Percentiles rank a stretch among this genome's conserved stretches.
Conservation (phyloP, 2,797 vertebrate genomes). For the Knipowitschia caucasica region DNA sequence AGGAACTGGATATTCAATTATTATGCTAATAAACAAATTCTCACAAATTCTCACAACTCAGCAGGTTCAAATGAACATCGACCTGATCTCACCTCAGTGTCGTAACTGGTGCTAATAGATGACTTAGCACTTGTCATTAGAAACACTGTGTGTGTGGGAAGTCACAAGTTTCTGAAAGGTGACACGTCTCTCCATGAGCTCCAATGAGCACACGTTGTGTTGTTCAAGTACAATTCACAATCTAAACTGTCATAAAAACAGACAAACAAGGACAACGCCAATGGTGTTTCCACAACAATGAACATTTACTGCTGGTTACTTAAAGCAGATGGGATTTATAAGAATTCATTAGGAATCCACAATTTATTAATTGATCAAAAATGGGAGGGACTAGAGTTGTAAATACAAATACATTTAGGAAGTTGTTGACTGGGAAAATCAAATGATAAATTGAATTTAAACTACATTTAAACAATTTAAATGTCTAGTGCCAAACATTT, state of each 20-base stretch:
- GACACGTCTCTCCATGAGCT: slow-evolving; percentile 34
- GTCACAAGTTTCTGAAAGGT: slow-evolving; percentile 61
- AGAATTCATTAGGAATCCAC: background rate
- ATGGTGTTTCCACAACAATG: slow-evolving; percentile 1
- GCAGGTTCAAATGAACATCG: background rate
- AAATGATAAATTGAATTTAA: too few species aligned
- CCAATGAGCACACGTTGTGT: slow-evolving; percentile 29
- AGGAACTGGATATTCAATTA: too few species aligned
- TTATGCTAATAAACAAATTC: background rate
- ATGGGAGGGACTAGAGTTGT: too few species aligned
- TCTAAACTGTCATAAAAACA: slow-evolving; percentile 1
- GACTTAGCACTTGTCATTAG: slow-evolving; percentile 22
- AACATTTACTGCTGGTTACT: background rate
- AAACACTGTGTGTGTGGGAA: slow-evolving; percentile 39
- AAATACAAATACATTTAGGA: too few species aligned
- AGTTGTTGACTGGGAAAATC: too few species aligned
- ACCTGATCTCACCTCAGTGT: background rate
- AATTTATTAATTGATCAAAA: background rate
- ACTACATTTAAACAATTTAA: too few species aligned
- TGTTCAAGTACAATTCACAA: slow-evolving; percentile 8
- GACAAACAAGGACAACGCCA: background rate
- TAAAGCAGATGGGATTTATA: background rate
- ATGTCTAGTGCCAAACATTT: too few species aligned
- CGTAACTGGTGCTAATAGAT: slow-evolving; percentile 47
- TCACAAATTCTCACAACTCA: background rate